Percentiles rank a stretch among this genome's conserved stretches.
phyloP scores from a whole-genome alignment of 53 echinoderm and acorn worm genomes.

The Glandiceps talaboti region DNA sequence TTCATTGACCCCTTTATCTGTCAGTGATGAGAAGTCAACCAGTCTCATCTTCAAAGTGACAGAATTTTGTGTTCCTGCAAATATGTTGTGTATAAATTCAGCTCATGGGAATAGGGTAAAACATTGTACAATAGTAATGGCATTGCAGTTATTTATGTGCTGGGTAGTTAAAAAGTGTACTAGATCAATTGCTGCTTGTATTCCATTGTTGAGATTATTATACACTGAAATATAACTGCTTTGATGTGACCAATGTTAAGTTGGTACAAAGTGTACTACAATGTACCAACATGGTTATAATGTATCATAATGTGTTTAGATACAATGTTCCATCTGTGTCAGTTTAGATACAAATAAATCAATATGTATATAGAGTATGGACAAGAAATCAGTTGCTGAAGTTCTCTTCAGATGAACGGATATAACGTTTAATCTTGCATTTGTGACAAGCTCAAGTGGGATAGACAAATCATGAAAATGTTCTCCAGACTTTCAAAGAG shows the following conservation, averaged over 20 bases:
- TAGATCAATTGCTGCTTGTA: neutral
- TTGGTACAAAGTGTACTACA: neutral
- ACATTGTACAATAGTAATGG: neutral
- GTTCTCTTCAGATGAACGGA: neutral
- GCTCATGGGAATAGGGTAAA: neutral
- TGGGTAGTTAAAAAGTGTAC: neutral
- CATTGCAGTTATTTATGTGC: neutral
- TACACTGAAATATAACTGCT: neutral
- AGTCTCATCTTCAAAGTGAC: neutral
- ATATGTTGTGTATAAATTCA: neutral
- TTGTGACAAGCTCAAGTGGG: no score
- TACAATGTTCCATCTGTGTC: neutral
- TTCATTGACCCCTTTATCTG: neutral
- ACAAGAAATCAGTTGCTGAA: neutral
- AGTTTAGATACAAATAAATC: neutral
- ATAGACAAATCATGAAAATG: no score
- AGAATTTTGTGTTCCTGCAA: neutral
- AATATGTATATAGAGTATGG: no score
- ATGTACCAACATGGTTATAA: neutral
- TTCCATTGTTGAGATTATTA: neutral
- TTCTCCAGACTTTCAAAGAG: no score
- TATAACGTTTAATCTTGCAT: no score
- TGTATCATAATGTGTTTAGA: neutral
- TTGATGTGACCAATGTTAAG: neutral
- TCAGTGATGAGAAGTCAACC: neutral